Evolutionary conservation across 2,113 vertebrate species (phyloP), one percentile per base, ranked within the genome.

Genomic region (Nyctereutes procyonoides): DNA sequence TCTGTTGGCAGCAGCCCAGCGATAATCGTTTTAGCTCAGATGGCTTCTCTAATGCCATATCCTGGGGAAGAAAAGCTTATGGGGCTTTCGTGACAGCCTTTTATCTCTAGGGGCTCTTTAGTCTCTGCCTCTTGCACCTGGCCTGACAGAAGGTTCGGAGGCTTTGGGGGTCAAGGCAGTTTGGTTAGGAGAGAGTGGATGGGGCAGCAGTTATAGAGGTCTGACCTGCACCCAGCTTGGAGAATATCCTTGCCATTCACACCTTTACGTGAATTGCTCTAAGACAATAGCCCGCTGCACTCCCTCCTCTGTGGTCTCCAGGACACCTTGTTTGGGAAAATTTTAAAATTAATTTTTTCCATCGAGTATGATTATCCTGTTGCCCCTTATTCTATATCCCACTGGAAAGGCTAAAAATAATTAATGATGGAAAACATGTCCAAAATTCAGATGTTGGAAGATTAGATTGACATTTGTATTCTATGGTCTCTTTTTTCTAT

Each of bases 1-100:
- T 92, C 38, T 71, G 26, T 80, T 96, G 97, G 88, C 95, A 83
- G 51, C 15, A 43, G 86, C 82, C 73, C 88, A 89, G 93, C 1
- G 0, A 48, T 88, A 88, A 98, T 95, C 65, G 0, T 84, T 88
- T 89, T 76, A 97, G 88, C 76, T 77, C 60, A 90, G 60, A 82
- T 97, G 51, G 60, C 84, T 76, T 86, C 77, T 38, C 51, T 90
- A 88, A 35, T 53, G 88, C 63, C 9, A 5, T 26, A 26, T 56
- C 58, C 91, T 38, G 28, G 79, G 55, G 26, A 71, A 30, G 77
- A 65, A 87, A 94, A 38, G 86, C 85, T 62, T 15, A 43, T 62
- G 35, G 22, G 80, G 88, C 67, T 91, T 88, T 79, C 38, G 16
- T 7, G 22, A 81, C 60, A 43, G 81, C n/a, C 51, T 80, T 58